Evolutionary conservation across 92 coral and sea anemone genomes (phyloP).

Genomic region (Palythoa caribaeorum): DNA sequence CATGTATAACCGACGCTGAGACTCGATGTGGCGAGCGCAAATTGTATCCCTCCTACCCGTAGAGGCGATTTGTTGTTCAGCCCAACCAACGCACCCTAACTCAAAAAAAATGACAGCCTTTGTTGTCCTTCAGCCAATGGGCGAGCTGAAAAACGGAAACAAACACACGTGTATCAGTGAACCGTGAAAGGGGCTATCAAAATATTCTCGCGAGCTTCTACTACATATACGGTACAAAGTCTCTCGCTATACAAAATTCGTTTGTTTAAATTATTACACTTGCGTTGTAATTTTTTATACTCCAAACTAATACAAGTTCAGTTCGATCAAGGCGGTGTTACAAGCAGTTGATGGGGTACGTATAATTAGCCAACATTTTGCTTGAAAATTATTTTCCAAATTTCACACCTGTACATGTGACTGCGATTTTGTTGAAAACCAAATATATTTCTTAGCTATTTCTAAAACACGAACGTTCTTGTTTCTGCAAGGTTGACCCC

Average conservation of each 20-base stretch:
- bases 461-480: not conserved
- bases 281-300: not conserved
- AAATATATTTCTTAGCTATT: not conserved
- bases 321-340: constrained; percentile 4
- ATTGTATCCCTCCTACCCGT: too few relatives aligned
- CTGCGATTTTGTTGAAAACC: constrained; percentile 4
- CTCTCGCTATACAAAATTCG: not conserved
- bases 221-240: not conserved
- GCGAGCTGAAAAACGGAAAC: too few relatives aligned
- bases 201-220: not conserved
- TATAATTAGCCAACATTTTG: not conserved
- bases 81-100: too few relatives aligned
- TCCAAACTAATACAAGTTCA: constrained; percentile 4
- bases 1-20: too few relatives aligned
- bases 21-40: too few relatives aligned
- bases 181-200: not conserved
- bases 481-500: constrained; percentile 23
- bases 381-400: constrained; percentile 13
- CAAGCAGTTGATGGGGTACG: constrained; percentile 4
- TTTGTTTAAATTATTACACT: not conserved
- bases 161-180: not conserved
- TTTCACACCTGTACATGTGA: constrained; percentile 12
- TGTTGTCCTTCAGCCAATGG: too few relatives aligned
- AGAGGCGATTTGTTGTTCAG: too few relatives aligned
- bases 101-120: too few relatives aligned